Conservation (phyloP, 2,113 vertebrate species). For the Mustela nigripes region DNA sequence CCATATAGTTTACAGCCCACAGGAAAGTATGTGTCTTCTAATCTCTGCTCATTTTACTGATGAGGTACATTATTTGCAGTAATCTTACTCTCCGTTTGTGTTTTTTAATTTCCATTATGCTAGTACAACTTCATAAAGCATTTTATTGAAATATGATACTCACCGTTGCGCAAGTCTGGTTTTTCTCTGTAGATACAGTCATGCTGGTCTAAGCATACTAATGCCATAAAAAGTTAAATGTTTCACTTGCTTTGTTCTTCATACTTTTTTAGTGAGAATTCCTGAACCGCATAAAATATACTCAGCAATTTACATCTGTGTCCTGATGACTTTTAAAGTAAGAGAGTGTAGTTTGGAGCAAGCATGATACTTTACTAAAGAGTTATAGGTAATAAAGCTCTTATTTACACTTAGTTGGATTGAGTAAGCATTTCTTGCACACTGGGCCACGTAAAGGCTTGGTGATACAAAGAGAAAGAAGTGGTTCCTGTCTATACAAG, state of each 20-base stretch:
- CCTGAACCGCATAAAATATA: background rate
- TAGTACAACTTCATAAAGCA: background rate
- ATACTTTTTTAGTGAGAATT: background rate
- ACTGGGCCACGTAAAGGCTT: background rate
- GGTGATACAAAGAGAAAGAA: background rate
- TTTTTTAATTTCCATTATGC: conserved; percentile 33
- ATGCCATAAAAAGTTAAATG: background rate
- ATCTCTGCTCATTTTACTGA: background rate
- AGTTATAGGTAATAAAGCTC: background rate
- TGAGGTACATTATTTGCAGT: background rate
- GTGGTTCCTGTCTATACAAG: background rate
- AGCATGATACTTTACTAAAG: background rate
- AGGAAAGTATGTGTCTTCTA: background rate
- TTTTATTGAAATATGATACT: background rate
- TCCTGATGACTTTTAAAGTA: conserved; percentile 19
- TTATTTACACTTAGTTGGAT: background rate
- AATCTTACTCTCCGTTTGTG: background rate
- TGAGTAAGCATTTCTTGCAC: background rate
- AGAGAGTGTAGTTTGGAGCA: conserved; percentile 35
- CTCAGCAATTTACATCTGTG: conserved; percentile 31
- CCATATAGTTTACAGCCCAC: background rate
- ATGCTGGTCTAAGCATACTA: background rate
- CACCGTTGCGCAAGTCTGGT: background rate
- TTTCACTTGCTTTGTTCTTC: conserved; percentile 43
- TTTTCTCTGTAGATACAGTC: background rate